Percentiles rank a stretch among this genome's conserved stretches.
Conservation (phyloP, 2,797 vertebrate species). For the Dermochelys coriacea region DNA sequence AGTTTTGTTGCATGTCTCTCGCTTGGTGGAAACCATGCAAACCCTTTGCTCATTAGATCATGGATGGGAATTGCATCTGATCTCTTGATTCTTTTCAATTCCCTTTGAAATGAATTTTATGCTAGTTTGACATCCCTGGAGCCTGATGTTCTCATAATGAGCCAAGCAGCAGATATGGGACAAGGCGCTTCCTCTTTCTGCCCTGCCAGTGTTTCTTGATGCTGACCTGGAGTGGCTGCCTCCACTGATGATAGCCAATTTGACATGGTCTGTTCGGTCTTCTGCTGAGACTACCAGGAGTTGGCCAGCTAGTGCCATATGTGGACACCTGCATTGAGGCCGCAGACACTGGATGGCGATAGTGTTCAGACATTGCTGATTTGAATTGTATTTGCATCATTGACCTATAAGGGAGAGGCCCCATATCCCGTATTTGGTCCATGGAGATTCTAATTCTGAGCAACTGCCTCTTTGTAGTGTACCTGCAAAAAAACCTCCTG, state of each 20-base stretch:
- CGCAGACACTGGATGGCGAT: not conserved
- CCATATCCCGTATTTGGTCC: not conserved
- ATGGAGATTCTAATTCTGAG: no score
- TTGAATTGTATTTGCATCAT: not conserved
- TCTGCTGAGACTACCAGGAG: not conserved
- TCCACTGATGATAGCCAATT: not conserved
- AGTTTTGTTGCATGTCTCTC: not conserved
- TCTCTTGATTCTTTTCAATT: not conserved
- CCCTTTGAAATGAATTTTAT: no score
- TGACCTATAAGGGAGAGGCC: not conserved
- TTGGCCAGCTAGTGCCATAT: not conserved
- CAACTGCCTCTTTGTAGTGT: no score
- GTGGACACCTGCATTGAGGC: not conserved
- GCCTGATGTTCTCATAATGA: not conserved
- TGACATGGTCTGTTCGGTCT: not conserved
- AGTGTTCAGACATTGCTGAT: not conserved
- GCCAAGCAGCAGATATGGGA: not conserved
- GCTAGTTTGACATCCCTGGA: not conserved
- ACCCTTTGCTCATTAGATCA: no score
- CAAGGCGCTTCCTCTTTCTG: not conserved
- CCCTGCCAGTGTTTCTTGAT: not conserved
- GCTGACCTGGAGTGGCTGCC: not conserved
- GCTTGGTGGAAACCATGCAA: not conserved
- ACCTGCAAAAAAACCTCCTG: no score
- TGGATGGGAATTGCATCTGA: not conserved